A percentile compares a stretch with the other conserved stretches of the same genome.
These are phyloP conservation scores for Myotis davidii DNA, from an alignment of 2,113 vertebrate species.

Conservation along the genomic window DNA sequence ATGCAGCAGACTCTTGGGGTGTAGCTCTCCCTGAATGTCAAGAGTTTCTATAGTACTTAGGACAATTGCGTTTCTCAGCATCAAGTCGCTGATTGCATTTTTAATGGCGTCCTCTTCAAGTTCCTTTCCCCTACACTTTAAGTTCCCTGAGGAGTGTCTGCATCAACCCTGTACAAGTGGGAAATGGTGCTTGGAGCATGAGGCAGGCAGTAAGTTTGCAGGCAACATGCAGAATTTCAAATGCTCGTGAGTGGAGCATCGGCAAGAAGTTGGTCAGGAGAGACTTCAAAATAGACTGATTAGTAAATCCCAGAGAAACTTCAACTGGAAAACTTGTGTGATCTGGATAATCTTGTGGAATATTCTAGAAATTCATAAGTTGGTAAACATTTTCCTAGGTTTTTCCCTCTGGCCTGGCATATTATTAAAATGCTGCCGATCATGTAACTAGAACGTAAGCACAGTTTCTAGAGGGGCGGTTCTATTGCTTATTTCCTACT, in stretches of 20 bases:
- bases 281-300: neutral
- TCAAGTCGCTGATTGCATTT: neutral
- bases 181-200: neutral
- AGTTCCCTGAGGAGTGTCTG: neutral
- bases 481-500: neutral
- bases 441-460: neutral
- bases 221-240: neutral
- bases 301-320: neutral
- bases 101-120: neutral
- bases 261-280: neutral
- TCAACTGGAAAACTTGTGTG: neutral
- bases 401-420: neutral
- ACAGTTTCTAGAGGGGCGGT: neutral
- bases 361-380: neutral
- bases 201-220: neutral
- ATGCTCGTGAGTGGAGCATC: fast-evolving
- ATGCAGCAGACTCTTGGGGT: neutral
- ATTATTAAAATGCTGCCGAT: neutral
- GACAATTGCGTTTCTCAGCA: neutral
- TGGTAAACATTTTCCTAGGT: neutral
- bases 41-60: neutral
- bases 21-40: neutral
- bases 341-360: neutral
- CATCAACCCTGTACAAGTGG: neutral
- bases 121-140: neutral